Base-by-base conservation (phyloP, 2,113 vertebrate genomes). In the Columba livia region DNA sequence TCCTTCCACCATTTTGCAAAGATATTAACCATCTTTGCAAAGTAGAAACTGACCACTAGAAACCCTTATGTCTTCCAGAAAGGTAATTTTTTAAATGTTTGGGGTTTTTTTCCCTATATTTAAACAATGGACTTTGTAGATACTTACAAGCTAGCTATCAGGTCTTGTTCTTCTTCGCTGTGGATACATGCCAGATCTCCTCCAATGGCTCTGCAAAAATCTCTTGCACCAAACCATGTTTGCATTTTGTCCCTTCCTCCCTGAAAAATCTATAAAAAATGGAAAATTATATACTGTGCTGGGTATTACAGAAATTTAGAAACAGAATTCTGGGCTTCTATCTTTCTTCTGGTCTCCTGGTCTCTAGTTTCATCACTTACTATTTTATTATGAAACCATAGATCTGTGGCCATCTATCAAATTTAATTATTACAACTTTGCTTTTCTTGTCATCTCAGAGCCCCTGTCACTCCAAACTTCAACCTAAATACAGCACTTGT, bases 111-210 rank as follows among this genome's bases (percentile, higher is more conserved):
- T 53, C 48, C 8, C n/a, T 36, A 6, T 53, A 47, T 38, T 75
- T 34, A 64, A 89, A 88, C 13, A 2, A 66, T 58, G 11, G 6
- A 16, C 4, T 36, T 14, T 28, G 20, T 29, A 77, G n/a, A 53
- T 81, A 97, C 98, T 97, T 85, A 98, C 98, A 90, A 67, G 32
- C 73, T 18, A 16, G 66, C 47, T 67, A 98, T 87, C 20, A 93
- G 24, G 3, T 47, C 64, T 31, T 98, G 95, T 13, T 99, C 98
- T 2, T 89, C 32, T 34, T 95, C 34, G 54, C 82, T 98, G 72
- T 98, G 98, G 72, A 99, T 97, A 70, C 98, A 99, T 10, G 98
- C 92, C 72, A 99, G 97, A 69, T 99, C 98, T 47, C 99, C 99
- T 38, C 99, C 99, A 7, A 99, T 97, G 42, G 96, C 95, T 97